These are phyloP conservation scores for Pteropus rufus DNA, from an alignment of 2,797 vertebrate genomes.

Conservation along the genomic window DNA sequence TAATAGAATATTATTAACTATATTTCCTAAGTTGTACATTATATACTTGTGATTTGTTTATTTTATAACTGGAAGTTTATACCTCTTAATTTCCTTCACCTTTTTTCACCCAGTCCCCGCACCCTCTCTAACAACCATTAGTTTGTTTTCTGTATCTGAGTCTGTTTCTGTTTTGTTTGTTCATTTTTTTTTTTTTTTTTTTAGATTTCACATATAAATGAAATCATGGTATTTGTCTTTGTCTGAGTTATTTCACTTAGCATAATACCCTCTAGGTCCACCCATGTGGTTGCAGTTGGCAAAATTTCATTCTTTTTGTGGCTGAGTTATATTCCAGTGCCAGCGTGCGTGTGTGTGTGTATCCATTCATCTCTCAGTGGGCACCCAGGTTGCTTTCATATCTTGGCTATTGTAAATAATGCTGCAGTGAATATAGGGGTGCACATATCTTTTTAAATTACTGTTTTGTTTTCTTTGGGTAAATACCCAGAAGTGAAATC, in stretches of 20 bases:
- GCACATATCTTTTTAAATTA: not conserved
- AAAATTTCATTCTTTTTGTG: not conserved
- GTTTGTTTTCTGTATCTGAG: not conserved
- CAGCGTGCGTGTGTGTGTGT: too few relatives aligned
- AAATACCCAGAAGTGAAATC: not conserved
- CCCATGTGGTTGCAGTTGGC: not conserved
- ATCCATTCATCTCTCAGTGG: not conserved
- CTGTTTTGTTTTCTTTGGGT: not conserved
- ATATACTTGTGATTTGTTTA: not conserved
- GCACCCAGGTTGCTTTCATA: not conserved
- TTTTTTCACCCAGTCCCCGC: not conserved
- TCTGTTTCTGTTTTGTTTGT: not conserved
- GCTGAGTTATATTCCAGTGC: too few relatives aligned
- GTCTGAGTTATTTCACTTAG: not conserved
- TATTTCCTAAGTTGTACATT: not conserved
- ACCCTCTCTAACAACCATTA: not conserved
- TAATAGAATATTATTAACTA: not conserved
- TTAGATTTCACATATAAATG: not conserved
- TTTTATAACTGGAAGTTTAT: not conserved
- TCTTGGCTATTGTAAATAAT: not conserved
- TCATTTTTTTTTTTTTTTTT: not conserved
- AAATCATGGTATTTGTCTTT: not conserved
- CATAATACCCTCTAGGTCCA: not conserved
- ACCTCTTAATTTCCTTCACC: not conserved
- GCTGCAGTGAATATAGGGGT: not conserved